Evolutionary conservation across 2,888 invertebrate species (phyloP).

Genomic region (Mechanitis messenoides): DNA sequence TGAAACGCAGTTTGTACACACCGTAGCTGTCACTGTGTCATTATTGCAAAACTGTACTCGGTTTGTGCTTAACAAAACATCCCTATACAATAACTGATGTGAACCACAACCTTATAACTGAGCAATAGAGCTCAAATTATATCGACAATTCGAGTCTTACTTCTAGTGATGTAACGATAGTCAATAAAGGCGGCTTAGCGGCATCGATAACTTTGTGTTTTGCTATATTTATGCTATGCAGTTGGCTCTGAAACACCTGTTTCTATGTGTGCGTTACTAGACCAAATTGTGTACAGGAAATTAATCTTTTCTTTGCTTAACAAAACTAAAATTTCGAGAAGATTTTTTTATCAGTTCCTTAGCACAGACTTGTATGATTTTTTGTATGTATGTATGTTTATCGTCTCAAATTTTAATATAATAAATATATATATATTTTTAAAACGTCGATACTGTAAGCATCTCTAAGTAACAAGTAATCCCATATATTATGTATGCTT

Average conservation of each 20-base stretch:
- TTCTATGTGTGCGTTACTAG: constrained; percentile 40
- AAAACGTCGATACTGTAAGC: background rate
- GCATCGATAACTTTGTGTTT: constrained; percentile 72
- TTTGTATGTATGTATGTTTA: too few species aligned
- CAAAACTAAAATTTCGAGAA: background rate
- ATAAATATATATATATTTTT: background rate
- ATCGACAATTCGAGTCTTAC: constrained; percentile 39
- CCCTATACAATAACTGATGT: constrained; percentile 17
- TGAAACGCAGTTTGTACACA: constrained; percentile 55
- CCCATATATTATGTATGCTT: constrained; percentile 8
- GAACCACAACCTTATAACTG: constrained; percentile 33
- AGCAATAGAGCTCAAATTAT: constrained; percentile 35
- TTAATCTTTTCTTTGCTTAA: constrained; percentile 28
- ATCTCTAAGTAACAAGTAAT: background rate
- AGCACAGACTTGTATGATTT: too few species aligned
- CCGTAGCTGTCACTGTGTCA: constrained; percentile 57
- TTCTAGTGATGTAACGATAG: constrained; percentile 50
- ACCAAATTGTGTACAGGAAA: constrained; percentile 21
- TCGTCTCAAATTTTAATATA: too few species aligned
- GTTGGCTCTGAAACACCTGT: constrained; percentile 59
- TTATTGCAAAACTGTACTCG: constrained; percentile 58
- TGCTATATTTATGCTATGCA: constrained; percentile 65
- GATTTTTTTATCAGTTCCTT: too few species aligned
- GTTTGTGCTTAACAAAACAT: constrained; percentile 44
- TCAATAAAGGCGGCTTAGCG: constrained; percentile 71